Conservation (phyloP, 2,888 invertebrate species). For the Celastrina argiolus region DNA sequence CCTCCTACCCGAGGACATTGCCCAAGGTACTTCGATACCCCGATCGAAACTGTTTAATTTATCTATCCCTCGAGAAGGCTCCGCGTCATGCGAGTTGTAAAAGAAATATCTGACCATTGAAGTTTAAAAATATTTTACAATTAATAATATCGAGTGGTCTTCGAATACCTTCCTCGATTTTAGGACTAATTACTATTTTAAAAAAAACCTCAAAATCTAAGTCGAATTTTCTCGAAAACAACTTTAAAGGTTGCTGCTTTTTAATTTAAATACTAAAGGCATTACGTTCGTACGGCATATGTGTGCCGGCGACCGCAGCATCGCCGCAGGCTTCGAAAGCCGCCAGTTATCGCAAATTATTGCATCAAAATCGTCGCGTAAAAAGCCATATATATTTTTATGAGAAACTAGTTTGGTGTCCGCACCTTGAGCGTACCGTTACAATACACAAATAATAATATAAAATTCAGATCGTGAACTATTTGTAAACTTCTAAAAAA, state of each 20-base stretch:
- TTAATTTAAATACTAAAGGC: conserved; percentile 12
- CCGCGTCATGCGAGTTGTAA: background rate
- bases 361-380: conserved; percentile 25
- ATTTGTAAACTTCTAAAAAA: background rate
- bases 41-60: conserved; percentile 42
- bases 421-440: conserved; percentile 18
- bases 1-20: conserved; percentile 67
- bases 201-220: background rate
- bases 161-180: background rate
- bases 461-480: background rate
- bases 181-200: background rate
- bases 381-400: conserved; percentile 23
- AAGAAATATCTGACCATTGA: background rate
- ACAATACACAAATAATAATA: conserved; percentile 5
- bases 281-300: conserved; percentile 14
- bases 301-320: conserved; percentile 20
- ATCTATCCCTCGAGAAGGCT: conserved; percentile 40
- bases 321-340: conserved; percentile 24
- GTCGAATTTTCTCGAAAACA: conserved; percentile 12
- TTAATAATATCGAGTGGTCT: background rate
- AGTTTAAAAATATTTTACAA: background rate
- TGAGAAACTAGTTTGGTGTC: conserved; percentile 21
- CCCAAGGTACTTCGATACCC: conserved; percentile 37
- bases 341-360: conserved; percentile 23
- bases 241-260: conserved; percentile 20